These are phyloP conservation scores for Pomacea canaliculata DNA, from an alignment of 2,888 invertebrate genomes.

Conservation along the genomic window DNA sequence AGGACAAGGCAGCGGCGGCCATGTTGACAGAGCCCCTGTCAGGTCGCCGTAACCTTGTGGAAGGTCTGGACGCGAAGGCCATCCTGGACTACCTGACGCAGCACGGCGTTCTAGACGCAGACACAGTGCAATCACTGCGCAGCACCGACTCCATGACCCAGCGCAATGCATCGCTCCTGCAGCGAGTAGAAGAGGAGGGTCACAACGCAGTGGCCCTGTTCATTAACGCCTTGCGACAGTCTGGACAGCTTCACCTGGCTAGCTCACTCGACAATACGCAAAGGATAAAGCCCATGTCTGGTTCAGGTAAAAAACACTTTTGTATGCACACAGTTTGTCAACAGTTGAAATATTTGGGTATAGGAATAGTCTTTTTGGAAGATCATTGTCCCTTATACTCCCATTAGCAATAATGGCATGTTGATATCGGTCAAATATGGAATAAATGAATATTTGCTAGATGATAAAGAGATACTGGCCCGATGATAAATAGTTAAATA, in stretches of 20 bases:
- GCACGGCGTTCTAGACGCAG: slow-evolving; percentile 60
- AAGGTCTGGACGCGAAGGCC: slow-evolving; percentile 63
- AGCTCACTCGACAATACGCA: slow-evolving; percentile 59
- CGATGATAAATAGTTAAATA: too few relatives aligned
- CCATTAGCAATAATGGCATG: background rate
- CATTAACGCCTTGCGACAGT: slow-evolving; percentile 65
- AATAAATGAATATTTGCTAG: too few relatives aligned
- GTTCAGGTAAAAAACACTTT: slow-evolving; percentile 43
- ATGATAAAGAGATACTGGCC: too few relatives aligned
- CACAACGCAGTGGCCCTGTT: slow-evolving; percentile 60
- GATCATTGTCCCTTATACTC: background rate
- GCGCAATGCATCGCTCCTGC: slow-evolving; percentile 59
- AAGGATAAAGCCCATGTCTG: slow-evolving; percentile 60
- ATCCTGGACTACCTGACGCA: slow-evolving; percentile 66
- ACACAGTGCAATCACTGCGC: slow-evolving; percentile 33
- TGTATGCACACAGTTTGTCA: too few relatives aligned
- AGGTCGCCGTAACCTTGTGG: slow-evolving; percentile 52
- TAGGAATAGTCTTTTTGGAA: background rate
- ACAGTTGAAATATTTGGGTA: background rate
- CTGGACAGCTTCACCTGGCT: slow-evolving; percentile 66
- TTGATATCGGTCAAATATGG: too few relatives aligned
- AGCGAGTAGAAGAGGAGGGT: slow-evolving; percentile 59
- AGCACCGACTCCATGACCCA: slow-evolving; percentile 35
- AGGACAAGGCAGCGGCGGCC: slow-evolving; percentile 30
- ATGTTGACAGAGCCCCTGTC: slow-evolving; percentile 30